These are phyloP conservation scores for Pocillopora grandis DNA, from an alignment of 92 coral and sea anemone species.

Conservation along the genomic window DNA sequence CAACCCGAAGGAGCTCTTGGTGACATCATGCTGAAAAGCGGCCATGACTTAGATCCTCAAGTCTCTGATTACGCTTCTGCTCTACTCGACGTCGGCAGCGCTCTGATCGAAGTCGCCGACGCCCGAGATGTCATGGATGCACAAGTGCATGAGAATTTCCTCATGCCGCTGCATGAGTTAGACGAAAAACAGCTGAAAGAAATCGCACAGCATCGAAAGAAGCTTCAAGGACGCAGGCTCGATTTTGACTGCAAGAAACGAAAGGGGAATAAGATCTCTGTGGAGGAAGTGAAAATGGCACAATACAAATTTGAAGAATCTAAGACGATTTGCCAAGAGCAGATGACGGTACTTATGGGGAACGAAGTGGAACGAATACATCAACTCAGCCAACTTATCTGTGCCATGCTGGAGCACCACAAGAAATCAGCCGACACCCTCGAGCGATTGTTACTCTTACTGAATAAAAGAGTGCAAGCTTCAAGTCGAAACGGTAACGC, in stretches of 20 bases:
- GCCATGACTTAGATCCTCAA: constrained; percentile 77
- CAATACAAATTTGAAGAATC: constrained; percentile 88
- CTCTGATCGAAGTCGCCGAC: constrained; percentile 78
- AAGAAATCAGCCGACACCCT: constrained; percentile 85
- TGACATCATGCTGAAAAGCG: constrained; percentile 79
- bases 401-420: constrained; percentile 79
- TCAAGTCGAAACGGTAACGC: constrained; percentile 35
- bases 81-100: constrained; percentile 79
- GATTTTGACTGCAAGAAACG: constrained; percentile 90
- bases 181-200: constrained; percentile 77
- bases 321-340: constrained; percentile 62
- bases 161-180: constrained; percentile 65
- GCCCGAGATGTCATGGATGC: constrained; percentile 63
- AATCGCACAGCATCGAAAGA: constrained; percentile 73
- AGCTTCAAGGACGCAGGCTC: constrained; percentile 79
- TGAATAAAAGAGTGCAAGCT: constrained; percentile 82
- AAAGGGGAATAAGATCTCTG: constrained; percentile 69
- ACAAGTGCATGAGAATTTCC: constrained; percentile 75
- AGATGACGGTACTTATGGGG: constrained; percentile 62
- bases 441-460: constrained; percentile 62
- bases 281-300: constrained; percentile 82
- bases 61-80: constrained; percentile 82
- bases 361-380: constrained; percentile 86
- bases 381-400: constrained; percentile 75
- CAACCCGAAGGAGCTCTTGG: constrained; percentile 83